Base-by-base conservation (phyloP, 2,113 vertebrate species). In the Paramormyrops kingsleyae region DNA sequence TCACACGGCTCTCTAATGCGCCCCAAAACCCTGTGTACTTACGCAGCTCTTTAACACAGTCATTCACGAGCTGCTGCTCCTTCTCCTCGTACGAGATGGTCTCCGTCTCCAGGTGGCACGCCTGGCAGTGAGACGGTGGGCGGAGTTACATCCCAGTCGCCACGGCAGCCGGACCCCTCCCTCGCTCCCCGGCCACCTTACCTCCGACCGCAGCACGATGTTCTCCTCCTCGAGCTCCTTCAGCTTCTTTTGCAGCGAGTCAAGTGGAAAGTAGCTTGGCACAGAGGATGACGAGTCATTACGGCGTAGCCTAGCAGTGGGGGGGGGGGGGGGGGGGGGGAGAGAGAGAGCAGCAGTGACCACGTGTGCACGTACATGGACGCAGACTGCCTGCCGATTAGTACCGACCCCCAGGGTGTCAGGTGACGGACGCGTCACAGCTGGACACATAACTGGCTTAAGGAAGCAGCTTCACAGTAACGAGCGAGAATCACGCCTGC, bases 1-100 rank as follows among this genome's bases (percentile, higher is more conserved):
- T 47, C 1, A 47, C 47, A 1, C 2, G 2, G 47, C 47, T 49
- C 9, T 2, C 47, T 2, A 10, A 12, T 0, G 47, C 47, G 9
- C 0, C 47, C 47, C 1, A 49, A 49, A 49, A 49, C 47, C 42
- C 5, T 5, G 80, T 4, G 19, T 50, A 95, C 99, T 93, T 96
- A 99, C 99, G 97, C 92, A 99, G 96, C 92, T 99, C 99, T 95
- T 99, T 99, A 62, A 99, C 99, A 52, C 98, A 99, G 94, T 99
- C 98, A 46, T 97, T 99, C 89, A 99, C 98, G 94, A 99, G 96
- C 80, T 99, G 99, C 92, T 99, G 98, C 84, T 99, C 99, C 90
- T 99, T 99, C 91, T 99, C 99, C 92, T 99, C 99, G 0, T 98
- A 99, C 4, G 96, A 98, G 92, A 98, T 98, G 0, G 99, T 99